Base-by-base conservation (phyloP, 2,113 vertebrate species). In the Myotis lucifugus region DNA sequence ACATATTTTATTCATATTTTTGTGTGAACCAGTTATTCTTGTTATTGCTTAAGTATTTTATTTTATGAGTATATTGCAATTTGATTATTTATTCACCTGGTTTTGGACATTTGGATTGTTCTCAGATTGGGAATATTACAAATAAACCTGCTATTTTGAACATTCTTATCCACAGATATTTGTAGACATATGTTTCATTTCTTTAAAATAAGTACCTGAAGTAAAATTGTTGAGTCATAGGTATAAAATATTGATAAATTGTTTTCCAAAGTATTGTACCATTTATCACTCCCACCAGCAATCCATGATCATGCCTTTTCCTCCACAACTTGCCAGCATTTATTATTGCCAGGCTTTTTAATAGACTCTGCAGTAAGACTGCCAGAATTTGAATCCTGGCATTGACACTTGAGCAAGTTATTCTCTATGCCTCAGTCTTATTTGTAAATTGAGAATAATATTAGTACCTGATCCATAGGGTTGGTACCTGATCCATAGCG, bases 201-300 rank as follows among this genome's bases (percentile, higher is more conserved):
- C 13, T 76, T 76, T 54, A 46, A 37, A 56, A 2, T 32, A 84
- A 74, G 6, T 56, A 67, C 2, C 78, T 93, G 50, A 59, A 42
- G 25, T 21, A 70, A 67, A 95, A 88, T 32, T 85, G 66, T 50
- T 93, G 87, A 89, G 67, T 95, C 78, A 90, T 25, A 37, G 19
- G 3, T 79, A 40, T 61, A 79, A 83, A 29, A 81, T 61, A 54
- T 54, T 69, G 66, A 34, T 73, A 88, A 70, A 34, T 32, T 93
- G 12, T 91, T 74, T 97, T 91, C 66, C 27, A 85, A 91, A 90
- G 42, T 23, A 70, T 91, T 69, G 8, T 27, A 54, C 91, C 74
- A 76, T 84, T 94, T 88, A 82, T 86, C 8, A 69, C 54, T 40
- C 56, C 61, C 4, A 29, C 83, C 23, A 88, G 66, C 29, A 91